phyloP scores from a whole-genome alignment of 2,797 vertebrate species.

The Carapus acus region DNA sequence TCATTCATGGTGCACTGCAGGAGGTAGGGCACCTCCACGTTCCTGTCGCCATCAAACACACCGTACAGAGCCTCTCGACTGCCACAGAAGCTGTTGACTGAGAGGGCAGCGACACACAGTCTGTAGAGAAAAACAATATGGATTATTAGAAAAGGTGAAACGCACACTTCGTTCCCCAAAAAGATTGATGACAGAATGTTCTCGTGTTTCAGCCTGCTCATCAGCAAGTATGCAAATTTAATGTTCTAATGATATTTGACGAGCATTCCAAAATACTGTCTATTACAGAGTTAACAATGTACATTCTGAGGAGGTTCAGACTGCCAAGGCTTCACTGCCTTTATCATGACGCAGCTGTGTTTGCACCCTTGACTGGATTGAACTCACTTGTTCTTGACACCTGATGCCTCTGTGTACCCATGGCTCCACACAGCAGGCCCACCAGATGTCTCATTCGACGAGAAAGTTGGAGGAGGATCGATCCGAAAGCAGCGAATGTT shows the following conservation, averaged over 20 bases:
- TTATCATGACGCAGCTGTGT: slow-evolving; percentile 1
- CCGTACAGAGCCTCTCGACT: slow-evolving; percentile 93
- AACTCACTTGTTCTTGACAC: slow-evolving; percentile 94
- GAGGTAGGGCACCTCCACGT: slow-evolving; percentile 92
- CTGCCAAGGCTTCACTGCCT: slow-evolving; percentile 29
- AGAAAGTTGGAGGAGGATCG: slow-evolving; percentile 83
- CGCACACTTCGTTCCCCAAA: slow-evolving; percentile 1
- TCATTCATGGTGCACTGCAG: slow-evolving; percentile 98
- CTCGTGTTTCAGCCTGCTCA: slow-evolving; percentile 1
- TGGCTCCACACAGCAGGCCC: slow-evolving; percentile 96
- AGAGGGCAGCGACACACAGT: slow-evolving; percentile 91
- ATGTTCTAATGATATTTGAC: slow-evolving; percentile 9
- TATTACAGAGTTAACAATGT: slow-evolving; percentile 24
- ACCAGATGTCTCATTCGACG: slow-evolving; percentile 80
- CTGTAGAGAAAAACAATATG: slow-evolving; percentile 58
- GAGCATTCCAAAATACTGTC: slow-evolving; percentile 14
- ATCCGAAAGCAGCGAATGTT: slow-evolving; percentile 98
- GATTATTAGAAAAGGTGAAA: not conserved
- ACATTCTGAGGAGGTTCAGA: slow-evolving; percentile 16
- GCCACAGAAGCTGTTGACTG: slow-evolving; percentile 91
- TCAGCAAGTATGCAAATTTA: not conserved
- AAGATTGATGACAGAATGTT: not conserved
- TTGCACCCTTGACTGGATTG: slow-evolving; percentile 27
- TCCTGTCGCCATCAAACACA: slow-evolving; percentile 95
- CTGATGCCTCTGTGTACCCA: slow-evolving; percentile 92